These are phyloP conservation scores for Suricata suricatta DNA, from an alignment of 2,113 vertebrate genomes.

Conservation along the genomic window DNA sequence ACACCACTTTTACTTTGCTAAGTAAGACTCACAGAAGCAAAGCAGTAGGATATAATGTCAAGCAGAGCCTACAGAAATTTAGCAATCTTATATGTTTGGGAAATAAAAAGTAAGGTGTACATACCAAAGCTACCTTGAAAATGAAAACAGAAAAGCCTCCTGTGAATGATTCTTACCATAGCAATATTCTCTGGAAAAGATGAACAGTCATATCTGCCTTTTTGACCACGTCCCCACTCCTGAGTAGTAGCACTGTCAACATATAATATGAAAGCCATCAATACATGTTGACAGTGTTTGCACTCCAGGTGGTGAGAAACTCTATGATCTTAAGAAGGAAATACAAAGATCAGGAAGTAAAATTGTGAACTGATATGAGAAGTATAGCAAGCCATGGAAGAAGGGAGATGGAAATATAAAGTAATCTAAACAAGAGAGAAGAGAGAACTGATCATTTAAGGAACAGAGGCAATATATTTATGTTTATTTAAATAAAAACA, in stretches of 20 bases:
- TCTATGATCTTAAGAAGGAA: neutral
- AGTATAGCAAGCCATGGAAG: neutral
- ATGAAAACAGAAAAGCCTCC: slow-evolving; percentile 33
- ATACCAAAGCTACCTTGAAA: slow-evolving; percentile 42
- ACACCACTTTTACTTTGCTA: slow-evolving; percentile 19
- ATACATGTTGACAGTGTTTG: slow-evolving; percentile 46
- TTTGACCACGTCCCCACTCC: slow-evolving; percentile 34
- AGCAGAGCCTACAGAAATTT: neutral
- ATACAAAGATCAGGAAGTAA: neutral
- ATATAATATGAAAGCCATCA: slow-evolving; percentile 61
- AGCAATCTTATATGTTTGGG: neutral
- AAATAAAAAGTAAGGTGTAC: slow-evolving; percentile 21
- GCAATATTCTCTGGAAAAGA: slow-evolving; percentile 28
- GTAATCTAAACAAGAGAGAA: neutral
- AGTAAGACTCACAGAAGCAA: slow-evolving; percentile 60
- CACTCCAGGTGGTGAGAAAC: slow-evolving; percentile 4
- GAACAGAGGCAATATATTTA: neutral
- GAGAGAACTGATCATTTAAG: neutral
- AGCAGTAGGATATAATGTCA: neutral
- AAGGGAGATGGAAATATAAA: neutral
- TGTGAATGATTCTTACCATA: slow-evolving; percentile 31
- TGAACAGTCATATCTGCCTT: slow-evolving; percentile 51
- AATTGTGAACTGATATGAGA: neutral
- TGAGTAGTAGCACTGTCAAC: slow-evolving; percentile 64
- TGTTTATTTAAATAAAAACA: slow-evolving; percentile 54